Evolutionary conservation across 2,888 invertebrate species (phyloP), one percentile per base, ranked within the genome.

Genomic region (Corythucha ciliata): DNA sequence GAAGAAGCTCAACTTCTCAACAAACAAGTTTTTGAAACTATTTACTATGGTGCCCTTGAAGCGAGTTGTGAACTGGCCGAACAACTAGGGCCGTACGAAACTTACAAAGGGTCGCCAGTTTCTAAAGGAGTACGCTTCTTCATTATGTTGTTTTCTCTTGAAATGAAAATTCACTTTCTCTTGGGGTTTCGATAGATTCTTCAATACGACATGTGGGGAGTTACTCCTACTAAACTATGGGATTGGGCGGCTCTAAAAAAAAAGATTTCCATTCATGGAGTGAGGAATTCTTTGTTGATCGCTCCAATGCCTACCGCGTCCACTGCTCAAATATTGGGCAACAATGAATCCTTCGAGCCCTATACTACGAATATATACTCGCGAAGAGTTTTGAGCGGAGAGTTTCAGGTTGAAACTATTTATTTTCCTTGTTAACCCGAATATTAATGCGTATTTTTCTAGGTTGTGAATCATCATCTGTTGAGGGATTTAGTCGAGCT

Each of bases 301-400:
- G 96, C 97, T 0, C 96, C 96, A 0, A 98, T 98, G 97, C 97
- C 97, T 0, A 98, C 97, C 4, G 96, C 97, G 7, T 94, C 96
- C 1, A 98, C 97, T 0, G 97, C 98, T 2, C 97, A 98, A 71
- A 99, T 99, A 65, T 77, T 98, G 37, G 98, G 98, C 16, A 99
- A 98, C 67, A 98, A 97, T 67, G 97, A 98, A 69, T 90, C 94
- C 0, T 86, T 96, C 64, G 98, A 98, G 69, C 91, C 98, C 0
- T 98, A 96, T 69, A 97, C 96, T 0, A 93, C 90, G 27, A 98
- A 98, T 66, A 90, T 98, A 61, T 98, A 97, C 69, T 83, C 86
- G 18, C 74, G 97, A 59, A 49, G 63, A 36, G 97, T 98, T 1
- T 72, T 96, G 4, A 93, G 93, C 3, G 97, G 97, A 0, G 94